Percentiles rank a stretch among this genome's conserved stretches.
Evolutionary conservation across 2,888 invertebrate species (phyloP).

Genomic region (Erebia aethiops): DNA sequence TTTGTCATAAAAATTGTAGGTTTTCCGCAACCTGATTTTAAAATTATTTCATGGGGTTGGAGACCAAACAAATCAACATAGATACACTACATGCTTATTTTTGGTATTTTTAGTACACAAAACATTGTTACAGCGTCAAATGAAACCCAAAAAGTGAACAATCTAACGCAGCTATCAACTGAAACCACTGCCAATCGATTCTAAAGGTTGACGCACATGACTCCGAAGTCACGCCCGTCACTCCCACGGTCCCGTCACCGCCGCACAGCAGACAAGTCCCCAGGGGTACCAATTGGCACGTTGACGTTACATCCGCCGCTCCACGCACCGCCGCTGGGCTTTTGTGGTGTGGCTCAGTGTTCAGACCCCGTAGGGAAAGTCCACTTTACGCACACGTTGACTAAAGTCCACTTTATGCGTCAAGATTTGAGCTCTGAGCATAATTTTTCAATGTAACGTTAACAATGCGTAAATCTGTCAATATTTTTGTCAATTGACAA

Average conservation of each 20-base stretch:
- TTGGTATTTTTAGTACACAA: no score
- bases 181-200: background rate
- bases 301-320: slow-evolving; percentile 59
- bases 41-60: no score
- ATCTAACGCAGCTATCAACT: slow-evolving; percentile 19
- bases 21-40: no score
- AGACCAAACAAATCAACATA: no score
- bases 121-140: background rate
- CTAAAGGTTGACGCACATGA: slow-evolving; percentile 26
- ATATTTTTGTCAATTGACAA: background rate
- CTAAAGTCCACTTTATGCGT: no score
- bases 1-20: no score
- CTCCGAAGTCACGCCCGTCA: slow-evolving; percentile 41
- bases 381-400: background rate
- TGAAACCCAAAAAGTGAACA: background rate
- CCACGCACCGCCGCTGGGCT: slow-evolving; percentile 77
- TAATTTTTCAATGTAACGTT: background rate
- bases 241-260: slow-evolving; percentile 50
- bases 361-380: background rate
- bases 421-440: background rate
- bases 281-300: slow-evolving; percentile 54
- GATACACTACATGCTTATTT: no score
- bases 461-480: background rate
- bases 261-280: slow-evolving; percentile 41
- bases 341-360: slow-evolving; percentile 67